Evolutionary conservation across 2,888 invertebrate genomes (phyloP).

Genomic region (Tenodera sinensis): DNA sequence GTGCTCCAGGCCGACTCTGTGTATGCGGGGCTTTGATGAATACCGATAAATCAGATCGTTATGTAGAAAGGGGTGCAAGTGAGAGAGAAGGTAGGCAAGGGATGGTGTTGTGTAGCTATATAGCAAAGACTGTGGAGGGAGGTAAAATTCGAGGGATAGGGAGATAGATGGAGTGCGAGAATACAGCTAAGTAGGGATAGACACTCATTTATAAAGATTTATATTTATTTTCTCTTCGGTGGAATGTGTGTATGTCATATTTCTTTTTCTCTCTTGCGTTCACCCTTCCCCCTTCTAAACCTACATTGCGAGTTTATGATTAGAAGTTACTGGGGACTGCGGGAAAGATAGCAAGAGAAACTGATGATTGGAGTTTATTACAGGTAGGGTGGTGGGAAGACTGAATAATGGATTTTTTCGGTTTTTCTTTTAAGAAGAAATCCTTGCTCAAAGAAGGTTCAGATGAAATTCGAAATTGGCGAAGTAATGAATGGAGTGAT

Average conservation of each 20-base stretch:
- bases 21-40: constrained; percentile 30
- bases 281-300: neutral
- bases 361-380: neutral
- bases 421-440: neutral
- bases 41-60: constrained; percentile 33
- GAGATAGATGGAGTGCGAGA: constrained; percentile 1
- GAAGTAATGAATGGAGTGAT: too few species aligned
- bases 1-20: constrained; percentile 9
- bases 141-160: neutral
- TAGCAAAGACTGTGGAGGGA: neutral
- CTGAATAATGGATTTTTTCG: neutral
- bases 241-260: neutral
- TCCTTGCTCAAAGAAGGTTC: neutral
- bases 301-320: neutral
- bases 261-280: neutral
- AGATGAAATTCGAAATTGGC: neutral
- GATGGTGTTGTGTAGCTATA: neutral
- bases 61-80: constrained; percentile 18
- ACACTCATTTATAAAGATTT: constrained; percentile 13
- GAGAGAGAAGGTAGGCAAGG: constrained; percentile 5
- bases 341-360: neutral
- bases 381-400: neutral
- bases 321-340: neutral
- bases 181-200: neutral
- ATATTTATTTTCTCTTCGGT: neutral